Evolutionary conservation across 2,113 vertebrate genomes (phyloP), one percentile per base, ranked within the genome.

Genomic region (Centropristis striata): DNA sequence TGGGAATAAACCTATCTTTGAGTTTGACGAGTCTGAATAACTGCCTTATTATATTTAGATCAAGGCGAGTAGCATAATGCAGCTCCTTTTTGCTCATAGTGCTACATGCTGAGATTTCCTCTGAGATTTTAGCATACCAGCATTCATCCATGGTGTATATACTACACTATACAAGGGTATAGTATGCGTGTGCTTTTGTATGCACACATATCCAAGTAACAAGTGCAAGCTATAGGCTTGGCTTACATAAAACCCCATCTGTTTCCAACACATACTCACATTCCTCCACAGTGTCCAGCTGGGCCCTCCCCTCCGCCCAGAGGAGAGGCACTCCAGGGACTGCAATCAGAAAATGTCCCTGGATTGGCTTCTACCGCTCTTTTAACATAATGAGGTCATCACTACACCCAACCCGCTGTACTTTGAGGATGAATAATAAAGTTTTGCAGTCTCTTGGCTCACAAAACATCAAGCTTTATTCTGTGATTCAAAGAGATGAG

Each of bases 331-430:
- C 70, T 85, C 72, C 49, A 60, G 83, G 80, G 74, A 87, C 54
- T 64, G 64, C 60, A 80, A 79, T 87, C 49, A 79, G 13, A 80
- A 86, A 63, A 77, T 84, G 76, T 86, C 75, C 54, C 75, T 65
- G 51, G 16, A 66, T 73, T 72, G 21, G 58, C 59, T 85, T 72
- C 64, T 51, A 58, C 44, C 1, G 18, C 70, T 69, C 73, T 68
- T 70, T 72, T 68, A 68, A 86, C 68, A 74, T 84, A 90, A 89
- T 76, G 72, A 90, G 86, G 80, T 80, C 88, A 91, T 80, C 51
- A 58, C 54, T 72, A 75, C 53, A 78, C 74, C 36, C 71, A 82
- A 67, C 60, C 42, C 1, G 16, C 51, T 79, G 66, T 70, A 71
- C 79, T 89, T 75, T 77, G n/a, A 70, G 37, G 72, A 54, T 54